phyloP scores from a whole-genome alignment of 1,140 invertebrate genomes.

The Bilobella aurantiaca region DNA sequence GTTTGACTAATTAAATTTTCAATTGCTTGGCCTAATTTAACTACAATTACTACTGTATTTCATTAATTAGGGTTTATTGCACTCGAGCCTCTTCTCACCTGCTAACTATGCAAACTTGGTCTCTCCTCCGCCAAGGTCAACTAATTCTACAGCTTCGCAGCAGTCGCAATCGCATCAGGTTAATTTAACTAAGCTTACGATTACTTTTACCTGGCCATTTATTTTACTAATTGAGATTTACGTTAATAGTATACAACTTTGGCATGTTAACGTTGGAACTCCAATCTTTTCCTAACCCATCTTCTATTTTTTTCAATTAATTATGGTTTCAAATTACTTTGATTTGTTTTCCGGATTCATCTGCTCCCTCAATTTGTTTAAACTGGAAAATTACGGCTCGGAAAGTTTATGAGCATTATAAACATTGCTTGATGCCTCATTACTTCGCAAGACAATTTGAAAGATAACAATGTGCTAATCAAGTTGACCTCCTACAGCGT shows the following conservation, averaged over 20 bases:
- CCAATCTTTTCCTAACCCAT: no score
- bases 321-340: no score
- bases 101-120: constrained; percentile 14
- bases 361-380: not conserved
- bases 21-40: constrained; percentile 5
- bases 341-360: not conserved
- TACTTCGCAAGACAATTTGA: not conserved
- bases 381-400: not conserved
- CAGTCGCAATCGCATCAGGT: constrained; percentile 13
- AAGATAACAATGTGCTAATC: not conserved
- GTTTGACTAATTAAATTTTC: no score
- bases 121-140: constrained; percentile 5
- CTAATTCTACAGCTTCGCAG: constrained; percentile 4
- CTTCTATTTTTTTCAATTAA: no score
- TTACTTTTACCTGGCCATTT: constrained; percentile 3
- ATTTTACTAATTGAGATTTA: no score
- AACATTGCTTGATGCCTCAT: not conserved
- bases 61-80: constrained; percentile 11
- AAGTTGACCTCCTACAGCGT: not conserved
- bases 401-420: not conserved
- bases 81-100: constrained; percentile 18
- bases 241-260: no score
- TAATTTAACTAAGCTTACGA: not conserved
- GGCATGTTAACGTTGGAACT: no score
- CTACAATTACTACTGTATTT: not conserved